Evolutionary conservation across 2,797 vertebrate species (phyloP), one percentile per base, ranked within the genome.

Genomic region (Schizopygopsis pylzovi): DNA sequence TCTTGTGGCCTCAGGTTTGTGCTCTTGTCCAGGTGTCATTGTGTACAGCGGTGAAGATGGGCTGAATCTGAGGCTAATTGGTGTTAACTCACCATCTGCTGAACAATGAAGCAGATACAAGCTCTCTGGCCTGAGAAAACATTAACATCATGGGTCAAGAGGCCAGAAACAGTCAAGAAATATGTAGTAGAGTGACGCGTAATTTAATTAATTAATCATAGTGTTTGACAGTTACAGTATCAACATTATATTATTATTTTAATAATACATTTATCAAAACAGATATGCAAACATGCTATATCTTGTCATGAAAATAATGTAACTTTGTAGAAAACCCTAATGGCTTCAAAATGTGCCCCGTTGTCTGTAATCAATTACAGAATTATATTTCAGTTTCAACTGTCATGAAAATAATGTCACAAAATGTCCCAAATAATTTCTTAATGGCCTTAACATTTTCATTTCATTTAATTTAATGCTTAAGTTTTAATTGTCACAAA

Each of bases 31-130:
- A 54, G 52, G 80, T 85, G 87, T 88, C 83, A 56, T 71, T 61
- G 77, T 56, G 28, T 77, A 86, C 49, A 65, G 84, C 79, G 71
- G 85, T 85, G 83, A 81, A 86, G 88, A 77, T 85, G 75, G 82
- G 77, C 85, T 85, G 87, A 80, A 78, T 84, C 81, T 87, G 77
- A 88, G 87, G 85, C 89, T 88, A 90, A 90, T 88, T 88, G 87
- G 72, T 88, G 87, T 88, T 90, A 90, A 87, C 82, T 87, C 59
- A 54, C 85, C 87, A 90, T 87, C 87, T 90, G 89, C 85, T 88
- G 83, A 81, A 70, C 61, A 79, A 73, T 37, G 85, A 78, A 82
- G 85, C 89, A 88, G 85, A 86, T 65, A 75, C 54, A 84, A 71
- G 63, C 70, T 83, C 73, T 67, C 43, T 49, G 54, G 39, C 39